These are phyloP conservation scores for Cheilosia pagana DNA, from an alignment of 2,888 invertebrate species.

Conservation along the genomic window DNA sequence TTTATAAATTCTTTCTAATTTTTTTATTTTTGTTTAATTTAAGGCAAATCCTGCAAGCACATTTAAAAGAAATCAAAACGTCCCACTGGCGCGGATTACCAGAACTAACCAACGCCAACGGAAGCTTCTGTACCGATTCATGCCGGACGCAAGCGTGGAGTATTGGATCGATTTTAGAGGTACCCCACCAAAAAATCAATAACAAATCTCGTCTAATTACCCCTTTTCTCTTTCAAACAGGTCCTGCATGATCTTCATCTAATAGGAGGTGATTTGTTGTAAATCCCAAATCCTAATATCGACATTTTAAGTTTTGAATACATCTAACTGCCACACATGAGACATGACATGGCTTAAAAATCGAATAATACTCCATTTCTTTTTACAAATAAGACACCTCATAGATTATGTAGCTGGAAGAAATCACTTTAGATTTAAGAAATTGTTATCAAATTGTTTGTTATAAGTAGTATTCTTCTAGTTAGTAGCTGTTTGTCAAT, in stretches of 20 bases:
- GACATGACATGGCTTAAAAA: constrained; percentile 58
- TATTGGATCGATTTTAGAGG: constrained; percentile 94
- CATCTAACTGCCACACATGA: constrained; percentile 65
- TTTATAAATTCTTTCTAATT: not conserved
- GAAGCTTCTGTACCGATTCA: constrained; percentile 92
- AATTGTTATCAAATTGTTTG: constrained; percentile 67
- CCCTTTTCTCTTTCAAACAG: constrained; percentile 56
- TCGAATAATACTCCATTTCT: constrained; percentile 56
- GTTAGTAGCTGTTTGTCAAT: constrained; percentile 61
- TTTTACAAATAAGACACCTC: constrained; percentile 60
- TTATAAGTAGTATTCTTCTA: constrained; percentile 49
- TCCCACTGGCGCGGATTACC: constrained; percentile 97
- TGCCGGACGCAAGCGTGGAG: constrained; percentile 99
- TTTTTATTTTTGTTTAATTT: not conserved
- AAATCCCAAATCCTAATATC: constrained; percentile 44
- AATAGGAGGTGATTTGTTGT: constrained; percentile 79
- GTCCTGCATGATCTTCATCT: constrained; percentile 81
- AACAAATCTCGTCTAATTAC: not conserved
- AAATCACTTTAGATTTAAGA: constrained; percentile 51
- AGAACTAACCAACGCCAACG: constrained; percentile 96
- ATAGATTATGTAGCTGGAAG: constrained; percentile 48
- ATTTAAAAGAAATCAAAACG: constrained; percentile 90
- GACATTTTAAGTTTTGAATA: constrained; percentile 51
- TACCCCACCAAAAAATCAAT: constrained; percentile 82
- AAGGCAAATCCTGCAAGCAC: constrained; percentile 86